Evolutionary conservation across 2,797 vertebrate species (phyloP).

Genomic region (Threskiornis aethiopicus): DNA sequence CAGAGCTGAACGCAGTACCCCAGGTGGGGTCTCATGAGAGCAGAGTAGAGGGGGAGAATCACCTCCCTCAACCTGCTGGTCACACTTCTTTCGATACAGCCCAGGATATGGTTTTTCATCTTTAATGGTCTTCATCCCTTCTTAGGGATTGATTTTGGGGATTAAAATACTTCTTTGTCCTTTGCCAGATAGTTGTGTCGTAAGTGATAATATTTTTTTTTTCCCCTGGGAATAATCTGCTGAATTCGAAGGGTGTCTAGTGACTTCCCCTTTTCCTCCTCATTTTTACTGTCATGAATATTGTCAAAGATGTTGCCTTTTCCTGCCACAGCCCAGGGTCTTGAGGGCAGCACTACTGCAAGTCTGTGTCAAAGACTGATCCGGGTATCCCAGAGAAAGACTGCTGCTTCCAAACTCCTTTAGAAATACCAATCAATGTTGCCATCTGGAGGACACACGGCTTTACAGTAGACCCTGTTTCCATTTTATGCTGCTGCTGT

Average conservation of each 20-base stretch:
- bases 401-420: slow-evolving; percentile 21
- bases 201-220: not conserved
- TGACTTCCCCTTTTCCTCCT: not conserved
- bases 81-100: too few relatives aligned
- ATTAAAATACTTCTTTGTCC: not conserved
- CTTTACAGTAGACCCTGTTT: slow-evolving; percentile 61
- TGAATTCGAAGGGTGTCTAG: not conserved
- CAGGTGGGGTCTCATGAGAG: too few relatives aligned
- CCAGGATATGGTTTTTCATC: not conserved
- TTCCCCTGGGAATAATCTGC: not conserved
- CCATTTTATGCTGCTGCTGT: slow-evolving; percentile 57
- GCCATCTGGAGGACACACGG: slow-evolving; percentile 68
- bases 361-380: not conserved
- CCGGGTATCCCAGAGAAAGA: not conserved
- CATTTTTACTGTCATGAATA: not conserved
- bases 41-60: too few relatives aligned
- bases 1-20: too few relatives aligned
- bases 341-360: not conserved
- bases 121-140: not conserved
- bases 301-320: not conserved
- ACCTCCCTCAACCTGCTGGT: too few relatives aligned
- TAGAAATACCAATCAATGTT: slow-evolving; percentile 68
- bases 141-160: not conserved
- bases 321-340: not conserved
- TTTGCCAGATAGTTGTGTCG: not conserved